Conservation (phyloP, 2,113 vertebrate genomes). For the Ophiodon elongatus region DNA sequence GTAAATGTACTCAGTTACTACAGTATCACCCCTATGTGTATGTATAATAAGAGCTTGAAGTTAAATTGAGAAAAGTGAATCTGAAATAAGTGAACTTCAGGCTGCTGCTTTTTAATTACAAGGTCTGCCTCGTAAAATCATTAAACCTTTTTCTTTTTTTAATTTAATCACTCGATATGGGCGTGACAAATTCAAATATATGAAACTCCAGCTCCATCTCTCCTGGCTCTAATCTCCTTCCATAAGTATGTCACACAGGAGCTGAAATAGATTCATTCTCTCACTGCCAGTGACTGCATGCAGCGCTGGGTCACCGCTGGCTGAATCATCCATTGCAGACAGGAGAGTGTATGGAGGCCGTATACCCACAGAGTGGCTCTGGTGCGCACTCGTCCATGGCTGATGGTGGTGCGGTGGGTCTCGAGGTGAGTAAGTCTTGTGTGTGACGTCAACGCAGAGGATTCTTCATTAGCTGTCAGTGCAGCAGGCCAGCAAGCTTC, state of each 20-base stretch:
- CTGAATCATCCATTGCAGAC: conserved; percentile 44
- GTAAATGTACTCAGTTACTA: background rate
- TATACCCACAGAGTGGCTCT: conserved; percentile 19
- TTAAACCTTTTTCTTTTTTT: background rate
- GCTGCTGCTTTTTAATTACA: background rate
- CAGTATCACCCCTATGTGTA: background rate
- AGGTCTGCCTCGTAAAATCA: background rate
- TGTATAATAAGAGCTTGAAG: background rate
- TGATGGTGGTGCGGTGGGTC: conserved; percentile 9
- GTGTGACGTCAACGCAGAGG: conserved; percentile 47
- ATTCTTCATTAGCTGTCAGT: conserved; percentile 45
- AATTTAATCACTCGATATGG: conserved; percentile 1
- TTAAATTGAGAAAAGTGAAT: background rate
- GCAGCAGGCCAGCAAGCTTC: conserved; percentile 30
- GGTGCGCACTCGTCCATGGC: background rate
- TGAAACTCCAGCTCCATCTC: conserved; percentile 1
- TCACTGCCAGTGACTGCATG: background rate
- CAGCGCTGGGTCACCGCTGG: conserved; percentile 39
- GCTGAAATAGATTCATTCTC: conserved; percentile 29
- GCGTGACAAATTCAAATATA: background rate
- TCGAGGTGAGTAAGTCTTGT: conserved; percentile 45
- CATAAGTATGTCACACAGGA: conserved; percentile 35
- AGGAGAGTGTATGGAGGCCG: background rate
- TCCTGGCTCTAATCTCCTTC: conserved; percentile 21
- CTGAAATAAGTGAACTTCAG: background rate